Base-by-base conservation (phyloP, 2,113 vertebrate genomes). In the Nematolebias whitei region DNA sequence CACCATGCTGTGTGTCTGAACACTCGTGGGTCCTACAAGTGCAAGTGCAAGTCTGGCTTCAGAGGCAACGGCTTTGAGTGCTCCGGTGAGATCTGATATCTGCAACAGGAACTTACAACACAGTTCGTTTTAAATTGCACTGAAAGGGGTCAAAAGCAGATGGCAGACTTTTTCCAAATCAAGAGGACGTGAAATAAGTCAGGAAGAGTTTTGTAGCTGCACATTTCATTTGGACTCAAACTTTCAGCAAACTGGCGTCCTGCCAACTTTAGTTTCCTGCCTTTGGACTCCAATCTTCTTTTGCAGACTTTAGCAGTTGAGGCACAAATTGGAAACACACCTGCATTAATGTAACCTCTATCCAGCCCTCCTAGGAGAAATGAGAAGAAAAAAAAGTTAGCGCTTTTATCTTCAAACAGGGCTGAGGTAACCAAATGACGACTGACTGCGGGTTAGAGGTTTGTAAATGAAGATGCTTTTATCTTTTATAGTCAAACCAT, bases 31-130 rank as follows among this genome's bases (percentile, higher is more conserved):
- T 95, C 96, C 59, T 96, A 95, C 93, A 95, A 91, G 86, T 99
- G 97, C 89, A 94, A 83, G 82, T 99, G 96, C 82, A 96, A 95
- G 73, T 89, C 92, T 74, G 96, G 96, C 43, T 99, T 95, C 88
- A 93, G 71, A 83, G 97, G 96, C 81, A 96, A 65, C 53, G 97
- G 97, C 32, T 92, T 93, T 41, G 87, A 95, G 49, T 98, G 98
- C 68, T 87, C 94, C 32, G 93, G 96, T 99, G 88, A 96, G 95
- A 74, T 54, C 39, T 2, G 11, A 69, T 22, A 74, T 64, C 41
- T 41, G 22, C 61, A 52, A 50, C 60, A 52, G 53, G 32, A 51
- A 70, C 69, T 32, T 51, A 44, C 10, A 1, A 62, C 65, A 41
- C n/a, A 19, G 63, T n/a, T 43, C 16, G 14, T 63, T 70, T 62